A percentile compares a stretch with the other conserved stretches of the same genome.
Conservation (phyloP, 2,797 vertebrate genomes). For the Hemibagrus guttatus region DNA sequence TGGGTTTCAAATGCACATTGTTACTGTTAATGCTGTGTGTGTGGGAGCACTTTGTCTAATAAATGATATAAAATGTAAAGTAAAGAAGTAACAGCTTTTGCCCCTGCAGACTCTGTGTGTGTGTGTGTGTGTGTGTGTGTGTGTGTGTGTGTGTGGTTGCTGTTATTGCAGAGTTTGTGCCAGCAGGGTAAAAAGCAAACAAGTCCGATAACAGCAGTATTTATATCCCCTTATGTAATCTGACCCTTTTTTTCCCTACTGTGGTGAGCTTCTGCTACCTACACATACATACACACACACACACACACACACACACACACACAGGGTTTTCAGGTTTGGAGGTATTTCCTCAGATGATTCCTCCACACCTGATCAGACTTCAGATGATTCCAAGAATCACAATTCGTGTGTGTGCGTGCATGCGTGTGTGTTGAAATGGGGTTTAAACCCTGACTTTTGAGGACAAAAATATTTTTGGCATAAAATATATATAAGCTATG, state of each 20-base stretch:
- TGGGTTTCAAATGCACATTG: neutral
- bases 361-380: neutral
- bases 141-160: neutral
- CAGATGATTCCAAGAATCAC: too few relatives aligned
- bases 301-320: neutral
- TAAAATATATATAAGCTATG: too few relatives aligned
- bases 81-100: neutral
- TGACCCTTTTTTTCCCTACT: conserved; percentile 56
- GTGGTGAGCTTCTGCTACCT: conserved; percentile 25
- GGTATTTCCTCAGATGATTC: neutral
- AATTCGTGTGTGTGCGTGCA: neutral
- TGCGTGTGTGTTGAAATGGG: neutral
- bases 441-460: neutral
- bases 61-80: neutral
- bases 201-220: conserved; percentile 69
- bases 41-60: neutral
- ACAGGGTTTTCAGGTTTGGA: neutral
- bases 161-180: conserved; percentile 65
- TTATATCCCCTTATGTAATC: conserved; percentile 73
- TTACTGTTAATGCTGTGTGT: neutral
- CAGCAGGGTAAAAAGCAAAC: conserved; percentile 65
- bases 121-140: neutral
- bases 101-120: neutral
- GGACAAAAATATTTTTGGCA: neutral
- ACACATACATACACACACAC: too few relatives aligned